Evolutionary conservation across 2,797 vertebrate species (phyloP).

Genomic region (Neopelma chrysocephalum): DNA sequence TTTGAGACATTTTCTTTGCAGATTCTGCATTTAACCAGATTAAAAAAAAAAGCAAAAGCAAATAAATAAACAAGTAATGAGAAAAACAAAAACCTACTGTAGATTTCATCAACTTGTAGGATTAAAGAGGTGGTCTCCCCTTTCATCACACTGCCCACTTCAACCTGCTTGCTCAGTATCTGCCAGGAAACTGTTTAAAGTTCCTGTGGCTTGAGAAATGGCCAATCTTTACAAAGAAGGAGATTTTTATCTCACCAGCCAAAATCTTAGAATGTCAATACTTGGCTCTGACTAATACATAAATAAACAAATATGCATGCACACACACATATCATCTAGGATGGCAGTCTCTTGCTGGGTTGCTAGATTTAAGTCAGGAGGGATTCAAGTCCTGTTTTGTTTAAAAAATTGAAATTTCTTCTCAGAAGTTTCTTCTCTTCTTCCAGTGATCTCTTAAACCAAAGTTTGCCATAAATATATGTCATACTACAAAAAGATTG

Average conservation of each 20-base stretch:
- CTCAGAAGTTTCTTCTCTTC: not conserved
- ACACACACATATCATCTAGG: not conserved
- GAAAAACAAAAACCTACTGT: constrained; percentile 9
- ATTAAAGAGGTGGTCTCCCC: constrained; percentile 52
- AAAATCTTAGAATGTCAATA: constrained; percentile 62
- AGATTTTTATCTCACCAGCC: constrained; percentile 55
- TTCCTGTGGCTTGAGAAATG: constrained; percentile 73
- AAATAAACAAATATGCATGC: not conserved
- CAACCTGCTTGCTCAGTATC: constrained; percentile 65
- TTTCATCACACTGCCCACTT: constrained; percentile 61
- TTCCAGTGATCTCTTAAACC: not conserved
- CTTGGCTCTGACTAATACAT: constrained; percentile 33
- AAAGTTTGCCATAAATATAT: not conserved
- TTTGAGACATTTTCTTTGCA: not conserved
- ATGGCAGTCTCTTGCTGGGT: not conserved
- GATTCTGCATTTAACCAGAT: not conserved
- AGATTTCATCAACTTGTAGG: constrained; percentile 39
- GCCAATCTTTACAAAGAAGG: constrained; percentile 63
- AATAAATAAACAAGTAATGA: not conserved
- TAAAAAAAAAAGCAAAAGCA: not conserved
- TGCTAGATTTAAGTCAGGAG: not conserved
- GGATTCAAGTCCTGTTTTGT: not conserved
- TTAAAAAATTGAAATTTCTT: not conserved
- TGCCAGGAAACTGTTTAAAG: constrained; percentile 71
- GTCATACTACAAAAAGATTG: not conserved